These are phyloP conservation scores for Sinocyclocheilus anshuiensis DNA, from an alignment of 2,113 vertebrate genomes.

Conservation along the genomic window DNA sequence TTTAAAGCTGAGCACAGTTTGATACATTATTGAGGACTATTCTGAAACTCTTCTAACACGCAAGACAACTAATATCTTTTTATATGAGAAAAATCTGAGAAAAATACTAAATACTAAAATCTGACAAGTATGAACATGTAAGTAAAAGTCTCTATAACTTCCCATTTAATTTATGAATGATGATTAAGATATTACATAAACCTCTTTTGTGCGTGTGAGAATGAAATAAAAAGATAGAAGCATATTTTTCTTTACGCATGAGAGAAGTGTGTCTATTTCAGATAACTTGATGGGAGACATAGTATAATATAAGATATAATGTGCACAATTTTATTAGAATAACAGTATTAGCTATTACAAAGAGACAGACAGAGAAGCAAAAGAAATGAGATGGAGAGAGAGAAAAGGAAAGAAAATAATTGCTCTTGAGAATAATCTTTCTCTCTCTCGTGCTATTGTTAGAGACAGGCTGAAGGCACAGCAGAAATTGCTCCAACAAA, in stretches of 20 bases:
- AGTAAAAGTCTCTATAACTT: not conserved
- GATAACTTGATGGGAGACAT: not conserved
- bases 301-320: not conserved
- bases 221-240: not conserved
- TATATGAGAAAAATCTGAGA: not conserved
- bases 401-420: slow-evolving; percentile 18
- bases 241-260: not conserved
- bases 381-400: slow-evolving; percentile 1
- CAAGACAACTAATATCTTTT: not conserved
- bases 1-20: too few relatives aligned
- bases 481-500: slow-evolving; percentile 66
- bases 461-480: slow-evolving; percentile 51
- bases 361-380: not conserved
- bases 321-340: not conserved
- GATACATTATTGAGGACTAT: too few relatives aligned
- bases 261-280: slow-evolving; percentile 19
- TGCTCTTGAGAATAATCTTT: slow-evolving; percentile 38
- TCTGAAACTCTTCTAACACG: not conserved
- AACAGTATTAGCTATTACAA: slow-evolving; percentile 17
- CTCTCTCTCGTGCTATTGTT: slow-evolving; percentile 35
- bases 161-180: not conserved
- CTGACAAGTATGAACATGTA: not conserved
- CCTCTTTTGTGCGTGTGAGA: not conserved
- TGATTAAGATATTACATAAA: not conserved
- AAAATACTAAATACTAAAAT: not conserved